phyloP scores from a whole-genome alignment of 2,888 invertebrate species.

The Cryptocephalus moraei region DNA sequence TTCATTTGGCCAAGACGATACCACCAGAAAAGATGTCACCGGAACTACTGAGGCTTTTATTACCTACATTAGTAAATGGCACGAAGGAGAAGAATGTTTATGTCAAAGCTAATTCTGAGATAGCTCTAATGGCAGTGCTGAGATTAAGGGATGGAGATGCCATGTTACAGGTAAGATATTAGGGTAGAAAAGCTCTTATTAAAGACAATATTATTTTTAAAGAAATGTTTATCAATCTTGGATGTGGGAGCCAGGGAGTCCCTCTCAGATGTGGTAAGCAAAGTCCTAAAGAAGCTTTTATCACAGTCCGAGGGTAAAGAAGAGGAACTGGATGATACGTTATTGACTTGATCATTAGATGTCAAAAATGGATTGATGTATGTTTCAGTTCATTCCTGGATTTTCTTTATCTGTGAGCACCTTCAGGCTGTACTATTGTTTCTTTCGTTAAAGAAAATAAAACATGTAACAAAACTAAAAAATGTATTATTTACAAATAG shows the following conservation, averaged over 20 bases:
- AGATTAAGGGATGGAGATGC: slow-evolving; percentile 65
- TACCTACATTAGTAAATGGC: slow-evolving; percentile 93
- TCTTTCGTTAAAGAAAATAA: too few species aligned
- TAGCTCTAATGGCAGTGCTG: slow-evolving; percentile 79
- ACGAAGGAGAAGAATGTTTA: slow-evolving; percentile 97
- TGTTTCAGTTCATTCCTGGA: too few species aligned
- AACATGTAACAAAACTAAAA: too few species aligned
- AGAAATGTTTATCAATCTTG: slow-evolving; percentile 61
- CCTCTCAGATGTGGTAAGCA: slow-evolving; percentile 78
- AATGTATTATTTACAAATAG: too few species aligned
- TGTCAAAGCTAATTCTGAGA: slow-evolving; percentile 89
- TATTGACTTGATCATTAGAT: slow-evolving; percentile 59
- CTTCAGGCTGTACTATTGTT: too few species aligned
- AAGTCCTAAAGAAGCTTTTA: slow-evolving; percentile 72
- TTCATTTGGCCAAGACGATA: slow-evolving; percentile 59
- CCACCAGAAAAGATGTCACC: slow-evolving; percentile 49
- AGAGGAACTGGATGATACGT: slow-evolving; percentile 86
- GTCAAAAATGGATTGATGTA: too few species aligned
- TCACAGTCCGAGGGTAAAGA: slow-evolving; percentile 74
- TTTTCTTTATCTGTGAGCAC: too few species aligned
- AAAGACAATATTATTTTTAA: background rate
- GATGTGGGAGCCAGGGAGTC: slow-evolving; percentile 86
- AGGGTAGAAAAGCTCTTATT: background rate
- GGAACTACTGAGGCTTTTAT: slow-evolving; percentile 63
- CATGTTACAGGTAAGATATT: slow-evolving; percentile 52